Base-by-base conservation (phyloP, 2,797 vertebrate species). In the Champsocephalus esox region DNA sequence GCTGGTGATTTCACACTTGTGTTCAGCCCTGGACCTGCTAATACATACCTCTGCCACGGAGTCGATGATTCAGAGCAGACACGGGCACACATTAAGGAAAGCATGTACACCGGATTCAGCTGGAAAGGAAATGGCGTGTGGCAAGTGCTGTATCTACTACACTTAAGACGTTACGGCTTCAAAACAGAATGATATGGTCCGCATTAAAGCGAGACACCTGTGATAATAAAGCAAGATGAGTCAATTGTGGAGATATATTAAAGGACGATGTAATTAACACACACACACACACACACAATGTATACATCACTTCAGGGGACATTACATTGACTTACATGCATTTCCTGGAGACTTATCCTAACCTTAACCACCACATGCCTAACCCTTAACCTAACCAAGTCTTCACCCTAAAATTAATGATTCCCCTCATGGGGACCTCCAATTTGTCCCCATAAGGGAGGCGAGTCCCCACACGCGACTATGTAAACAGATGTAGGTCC, bases 41-140 rank as follows among this genome's bases (percentile, higher is more conserved):
- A 92, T 92, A 87, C 82, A 88, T 75, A 89, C 17, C 63, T 86
- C 79, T 76, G 79, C 61, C 48, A 10, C 55, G 72, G 64, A 77
- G 81, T 92, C 82, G 70, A 70, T 78, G 69, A 66, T 79, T 84
- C 64, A 75, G 51, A 70, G 56, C 51, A 68, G 80, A 80, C 71
- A 87, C 75, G 74, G 64, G 24, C 41, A 73, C 61, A 90, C 76
- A 89, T 91, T 43, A 87, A 75, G 54, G 21, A 34, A 82, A 69
- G 73, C n/a, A 70, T 48, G 49, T 9, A 28, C 28, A 17, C 24
- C 56, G 58, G 17, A 21, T 63, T 81, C 12, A 34, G 12, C 9
- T 55, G n/a, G 51, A 59, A 54, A 43, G 46, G 5, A 16, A n/a
- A 11, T 2, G 49, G 24, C 32, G 12, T 72, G 56, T 24, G 17